Evolutionary conservation across 2,113 vertebrate species (phyloP), one percentile per base, ranked within the genome.

Genomic region (Hypomesus transpacificus): DNA sequence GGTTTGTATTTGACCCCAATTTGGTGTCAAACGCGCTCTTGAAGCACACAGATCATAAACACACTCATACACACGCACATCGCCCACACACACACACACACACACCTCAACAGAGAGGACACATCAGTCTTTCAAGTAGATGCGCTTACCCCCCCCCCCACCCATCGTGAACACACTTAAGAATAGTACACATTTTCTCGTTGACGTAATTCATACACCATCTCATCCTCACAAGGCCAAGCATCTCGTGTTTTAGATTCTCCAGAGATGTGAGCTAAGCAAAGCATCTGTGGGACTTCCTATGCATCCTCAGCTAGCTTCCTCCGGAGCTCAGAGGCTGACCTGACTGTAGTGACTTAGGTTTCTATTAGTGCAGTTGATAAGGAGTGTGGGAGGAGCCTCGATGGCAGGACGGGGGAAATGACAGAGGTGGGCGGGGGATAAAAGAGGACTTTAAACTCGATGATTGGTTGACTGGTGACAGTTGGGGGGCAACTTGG

Each of bases 341-440:
- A 69, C 81, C 79, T 82, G 75, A 79, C 74, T 80, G 85, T 66
- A 72, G 79, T 82, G 39, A 13, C 39, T 46, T 46, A 13, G 39
- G 39, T 84, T 80, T 66, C 46, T 85, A 84, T 87, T 90, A 87
- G 88, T 89, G 89, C 89, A 89, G 89, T 72, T 87, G 76, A 72
- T 71, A 79, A 20, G 60, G 69, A 60, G 64, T 70, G 18, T 68
- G 67, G 1, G 39, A 54, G 81, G 61, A 76, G 82, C 75, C 77
- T 78, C 74, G 54, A 24, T 2, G 65, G 76, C 77, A 82, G 74
- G 81, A 73, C 71, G 77, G 71, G 81, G 75, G 69, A 74, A 79
- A 75, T 54, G 14, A 74, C 52, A 69, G 70, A 70, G 59, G 46
- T 71, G 76, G 56, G 20, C 13, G 60, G 70, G 73, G 71, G 18